Evolutionary conservation across 2,797 vertebrate genomes (phyloP), one percentile per base, ranked within the genome.

Genomic region (Myioborus miniatus): DNA sequence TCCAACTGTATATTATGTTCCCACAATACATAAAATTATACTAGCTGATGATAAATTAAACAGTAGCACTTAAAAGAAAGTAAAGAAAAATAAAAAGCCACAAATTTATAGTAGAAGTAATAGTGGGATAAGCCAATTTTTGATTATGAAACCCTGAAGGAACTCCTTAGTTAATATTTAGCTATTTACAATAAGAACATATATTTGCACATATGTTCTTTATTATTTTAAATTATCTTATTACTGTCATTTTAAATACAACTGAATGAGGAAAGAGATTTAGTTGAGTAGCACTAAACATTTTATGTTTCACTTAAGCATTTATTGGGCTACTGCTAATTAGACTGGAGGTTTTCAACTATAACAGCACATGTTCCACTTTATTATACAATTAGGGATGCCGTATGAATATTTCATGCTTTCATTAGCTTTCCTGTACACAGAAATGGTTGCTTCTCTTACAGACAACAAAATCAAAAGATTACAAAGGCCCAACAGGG

Each of bases 401-500:
- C 43, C 62, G 30, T 78, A 95, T 93, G 58, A 96, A 96, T 95
- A 95, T 96, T 96, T 96, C 53, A 92, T 94, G 49, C 52, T 89
- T 94, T 95, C 84, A 91, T 96, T 93, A 94, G n/a, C 46, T 87
- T 92, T 59, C 58, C 58, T 86, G n/a, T 59, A 50, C 62, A 71
- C 24, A 64, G 30, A 77, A 92, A 87, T 23, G 37, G 34, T 65
- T 93, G 12, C 9, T 71, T 70, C 26, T 92, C 43, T 62, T 82
- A 60, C 50, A 86, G 85, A 87, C 29, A 92, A 71, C 44, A 74
- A 90, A 91, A 78, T 78, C 53, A 86, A 59, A 78, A 60, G 9
- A 86, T 78, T 89, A 30, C 27, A 52, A 77, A 5, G 16, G 43
- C 79, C 47, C 47, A 82, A 78, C 7, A 75, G 55, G 50, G 76